A percentile compares a stretch with the other conserved stretches of the same genome.
Conservation (phyloP, 2,113 vertebrate genomes). For the Eolophus roseicapilla region DNA sequence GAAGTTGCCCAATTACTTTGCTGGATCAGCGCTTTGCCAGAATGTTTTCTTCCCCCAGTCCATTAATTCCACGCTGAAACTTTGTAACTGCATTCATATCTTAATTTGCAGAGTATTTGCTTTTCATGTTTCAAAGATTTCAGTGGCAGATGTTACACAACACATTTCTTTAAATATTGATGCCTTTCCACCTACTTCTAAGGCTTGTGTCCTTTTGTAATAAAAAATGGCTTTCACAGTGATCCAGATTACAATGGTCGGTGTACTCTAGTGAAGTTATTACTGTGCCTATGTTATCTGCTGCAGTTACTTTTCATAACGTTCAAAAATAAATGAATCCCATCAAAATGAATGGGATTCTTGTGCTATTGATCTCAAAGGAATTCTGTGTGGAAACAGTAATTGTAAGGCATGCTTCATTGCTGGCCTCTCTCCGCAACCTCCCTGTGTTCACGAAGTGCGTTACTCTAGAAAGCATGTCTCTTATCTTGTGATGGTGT, state of each 20-base stretch:
- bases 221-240: not conserved
- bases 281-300: not conserved
- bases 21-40: not conserved
- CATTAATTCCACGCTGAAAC: not conserved
- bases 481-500: not conserved
- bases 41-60: not conserved
- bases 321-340: constrained; percentile 4
- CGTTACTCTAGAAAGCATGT: not conserved
- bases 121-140: not conserved
- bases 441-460: not conserved
- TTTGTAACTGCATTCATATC: not conserved
- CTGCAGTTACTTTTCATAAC: constrained; percentile 42
- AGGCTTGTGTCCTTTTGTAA: not conserved
- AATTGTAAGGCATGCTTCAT: constrained; percentile 52
- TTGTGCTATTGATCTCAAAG: constrained; percentile 22
- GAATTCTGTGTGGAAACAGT: constrained; percentile 34
- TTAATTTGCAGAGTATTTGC: not conserved
- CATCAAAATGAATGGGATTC: constrained; percentile 43
- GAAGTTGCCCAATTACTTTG: not conserved
- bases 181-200: not conserved
- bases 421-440: not conserved
- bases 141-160: not conserved
- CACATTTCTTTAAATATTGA: not conserved
- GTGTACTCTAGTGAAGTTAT: not conserved
- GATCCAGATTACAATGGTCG: not conserved